Conservation (phyloP, 2,797 vertebrate species). For the Coracias cyanogaster region DNA sequence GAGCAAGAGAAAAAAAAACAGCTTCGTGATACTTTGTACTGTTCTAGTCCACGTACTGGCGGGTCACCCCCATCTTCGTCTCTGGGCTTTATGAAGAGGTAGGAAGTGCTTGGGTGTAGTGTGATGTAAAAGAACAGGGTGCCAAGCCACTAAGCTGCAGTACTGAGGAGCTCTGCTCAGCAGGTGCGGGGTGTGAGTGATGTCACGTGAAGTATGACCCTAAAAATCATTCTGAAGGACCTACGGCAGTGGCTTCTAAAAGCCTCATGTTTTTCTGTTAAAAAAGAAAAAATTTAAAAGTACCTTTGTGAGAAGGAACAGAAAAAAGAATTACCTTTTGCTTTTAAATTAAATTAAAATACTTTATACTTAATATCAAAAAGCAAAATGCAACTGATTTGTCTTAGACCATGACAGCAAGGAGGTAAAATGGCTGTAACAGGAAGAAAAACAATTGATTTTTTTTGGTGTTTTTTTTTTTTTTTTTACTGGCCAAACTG, state of each 20-base stretch:
- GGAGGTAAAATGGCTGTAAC: background rate
- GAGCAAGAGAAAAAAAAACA: background rate
- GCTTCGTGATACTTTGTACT: background rate
- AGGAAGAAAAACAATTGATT: background rate
- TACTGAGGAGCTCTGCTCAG: background rate
- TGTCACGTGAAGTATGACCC: background rate
- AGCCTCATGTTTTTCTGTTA: background rate
- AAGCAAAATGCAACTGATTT: background rate
- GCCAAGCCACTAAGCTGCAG: background rate
- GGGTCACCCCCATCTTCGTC: background rate
- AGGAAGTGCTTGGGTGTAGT: background rate
- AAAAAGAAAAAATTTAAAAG: background rate
- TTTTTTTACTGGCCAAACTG: background rate
- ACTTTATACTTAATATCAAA: background rate
- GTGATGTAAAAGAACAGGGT: background rate
- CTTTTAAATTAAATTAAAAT: background rate
- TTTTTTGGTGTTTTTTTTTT: background rate
- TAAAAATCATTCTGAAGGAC: background rate
- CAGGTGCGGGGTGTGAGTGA: background rate
- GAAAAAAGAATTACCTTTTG: background rate
- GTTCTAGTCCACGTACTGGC: background rate
- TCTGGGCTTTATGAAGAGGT: background rate
- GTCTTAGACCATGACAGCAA: background rate
- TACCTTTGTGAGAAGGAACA: background rate
- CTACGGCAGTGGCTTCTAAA: background rate